Evolutionary conservation across 2,797 vertebrate genomes (phyloP), one percentile per base, ranked within the genome.

Genomic region (Platalea minor): DNA sequence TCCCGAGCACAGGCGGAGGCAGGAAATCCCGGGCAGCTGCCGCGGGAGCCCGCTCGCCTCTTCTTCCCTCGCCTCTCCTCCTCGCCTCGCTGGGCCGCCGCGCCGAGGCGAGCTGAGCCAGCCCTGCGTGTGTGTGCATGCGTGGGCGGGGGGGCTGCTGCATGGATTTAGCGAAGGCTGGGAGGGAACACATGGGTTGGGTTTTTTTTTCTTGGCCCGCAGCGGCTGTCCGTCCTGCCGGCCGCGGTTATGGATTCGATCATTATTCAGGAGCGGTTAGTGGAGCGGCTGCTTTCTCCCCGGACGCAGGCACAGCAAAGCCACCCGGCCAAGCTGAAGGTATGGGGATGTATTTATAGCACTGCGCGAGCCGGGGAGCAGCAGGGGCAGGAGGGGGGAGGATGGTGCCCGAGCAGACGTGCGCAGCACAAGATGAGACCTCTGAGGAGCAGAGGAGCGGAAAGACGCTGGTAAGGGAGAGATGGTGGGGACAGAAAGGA

Each of bases 241-340:
- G 92, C 88, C 53, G 86, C 76, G 60, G 95, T 81, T 93, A 99
- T 99, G 99, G 99, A 99, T 98, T 98, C 99, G 86, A 98, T 99
- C 98, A 98, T 99, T 92, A 98, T 99, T 95, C 99, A 99, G 97
- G 99, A 99, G 97, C 99, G 99, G 97, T 98, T 99, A 91, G 99
- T 99, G 95, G 99, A 99, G 97, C 98, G 98, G 95, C 98, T 99
- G 97, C 98, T 99, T 92, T 99, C 99, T 72, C 99, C 99, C 10
- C 98, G 99, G 97, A 98, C 98, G 60, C 98, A 97, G 96, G 97
- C 97, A 92, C 98, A 98, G 97, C 97, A 98, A 90, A 97, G 97
- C 96, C 99, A 99, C 95, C 98, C 98, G 0, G 98, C 98, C 97
- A 98, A 98, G 95, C 98, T 99, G 98, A 99, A 99, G 99, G 99